Base-by-base conservation (phyloP, 2,113 vertebrate species). In the Lophotis ruficrista region DNA sequence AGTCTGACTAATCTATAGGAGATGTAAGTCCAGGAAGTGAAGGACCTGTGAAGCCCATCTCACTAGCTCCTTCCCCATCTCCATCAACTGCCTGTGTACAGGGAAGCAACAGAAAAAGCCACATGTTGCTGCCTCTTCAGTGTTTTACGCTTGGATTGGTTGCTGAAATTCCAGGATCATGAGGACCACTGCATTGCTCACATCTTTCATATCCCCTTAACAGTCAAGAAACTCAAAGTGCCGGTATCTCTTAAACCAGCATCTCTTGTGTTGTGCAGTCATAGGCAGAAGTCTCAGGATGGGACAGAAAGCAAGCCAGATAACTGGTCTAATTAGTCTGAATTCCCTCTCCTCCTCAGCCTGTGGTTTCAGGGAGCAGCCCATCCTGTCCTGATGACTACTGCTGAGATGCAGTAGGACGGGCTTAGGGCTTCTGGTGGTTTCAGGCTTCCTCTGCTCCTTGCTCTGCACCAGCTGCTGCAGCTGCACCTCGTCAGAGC, bases 401-500 rank as follows among this genome's bases (percentile, higher is more conserved):
- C 18, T 72, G 65, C 64, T 64, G 86, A 54, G 73, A 18, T 37
- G 69, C 38, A 17, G 12, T 21, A 24, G 87, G 57, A 30, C 45
- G 70, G 81, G 43, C 65, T 93, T 24, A 10, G 69, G 80, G 41
- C 47, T 94, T 0, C 1, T 77, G 92, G 78, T 94, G 57, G 53
- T 41, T 93, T 82, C 9, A 14, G 62, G 76, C 68, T 89, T 69
- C 43, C 58, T 64, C 43, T 79, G 65, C 61, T 83, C 14, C 58
- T 83, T 0, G 3, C 64, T 14, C 37, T 27, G 76, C 81, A 77
- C 83, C 76, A 83, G 94, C 92, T 94, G 92, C 90, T 90, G 92
- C 94, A 94, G 90, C 96, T 96, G 96, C 87, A 87, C 7, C 90
- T 93, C 73, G 25, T 54, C 7, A 56, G 89, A 84, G 87, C 94